Conservation (phyloP, 2,113 vertebrate species). For the Ammodytes marinus region DNA sequence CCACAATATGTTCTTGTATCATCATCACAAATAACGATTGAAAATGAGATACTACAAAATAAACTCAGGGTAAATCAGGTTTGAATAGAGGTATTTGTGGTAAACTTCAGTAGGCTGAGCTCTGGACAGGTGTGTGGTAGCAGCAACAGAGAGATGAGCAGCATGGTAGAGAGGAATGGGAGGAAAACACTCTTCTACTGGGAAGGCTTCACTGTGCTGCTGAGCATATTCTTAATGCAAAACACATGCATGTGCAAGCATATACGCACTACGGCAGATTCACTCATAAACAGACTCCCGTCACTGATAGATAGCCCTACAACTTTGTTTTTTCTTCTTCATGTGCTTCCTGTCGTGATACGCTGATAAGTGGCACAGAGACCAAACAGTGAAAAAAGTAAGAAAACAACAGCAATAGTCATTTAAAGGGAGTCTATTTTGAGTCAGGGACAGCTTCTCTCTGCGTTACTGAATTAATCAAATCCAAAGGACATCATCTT, state of each 20-base stretch:
- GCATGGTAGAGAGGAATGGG: constrained; percentile 4
- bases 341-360: constrained; percentile 77
- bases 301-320: constrained; percentile 71
- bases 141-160: constrained; percentile 51
- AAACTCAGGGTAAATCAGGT: constrained; percentile 34
- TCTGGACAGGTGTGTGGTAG: constrained; percentile 57
- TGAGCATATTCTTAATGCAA: constrained; percentile 59
- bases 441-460: constrained; percentile 87
- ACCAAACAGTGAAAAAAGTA: constrained; percentile 78
- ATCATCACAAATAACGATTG: not conserved
- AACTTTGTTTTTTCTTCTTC: constrained; percentile 70
- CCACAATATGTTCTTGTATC: constrained; percentile 18
- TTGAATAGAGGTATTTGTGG: constrained; percentile 47
- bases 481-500: constrained; percentile 98
- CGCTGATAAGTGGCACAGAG: constrained; percentile 79
- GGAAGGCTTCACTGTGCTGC: constrained; percentile 60
- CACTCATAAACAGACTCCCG: constrained; percentile 54
- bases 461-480: constrained; percentile 95
- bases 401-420: constrained; percentile 85
- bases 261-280: constrained; percentile 35
- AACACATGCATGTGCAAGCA: constrained; percentile 55
- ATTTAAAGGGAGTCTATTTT: constrained; percentile 88
- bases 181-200: constrained; percentile 23
- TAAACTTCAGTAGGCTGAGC: constrained; percentile 57
- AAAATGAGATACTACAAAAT: constrained; percentile 20